phyloP scores from a whole-genome alignment of 2,113 vertebrate genomes.

The Chaetodon auriga region DNA sequence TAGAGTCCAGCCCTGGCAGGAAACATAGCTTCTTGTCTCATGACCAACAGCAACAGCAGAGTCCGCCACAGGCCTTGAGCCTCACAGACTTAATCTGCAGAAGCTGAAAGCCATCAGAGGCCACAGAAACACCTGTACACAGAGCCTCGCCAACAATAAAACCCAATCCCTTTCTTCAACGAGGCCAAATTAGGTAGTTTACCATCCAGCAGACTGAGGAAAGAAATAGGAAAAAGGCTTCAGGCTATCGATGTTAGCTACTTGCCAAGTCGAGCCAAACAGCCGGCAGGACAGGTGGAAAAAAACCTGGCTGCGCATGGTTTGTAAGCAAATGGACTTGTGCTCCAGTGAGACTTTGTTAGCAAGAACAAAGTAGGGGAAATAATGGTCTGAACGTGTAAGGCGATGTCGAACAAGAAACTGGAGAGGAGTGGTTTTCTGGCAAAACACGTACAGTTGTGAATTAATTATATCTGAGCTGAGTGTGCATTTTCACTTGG shows the following conservation, averaged over 20 bases:
- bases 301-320: constrained; percentile 22
- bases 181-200: constrained; percentile 61
- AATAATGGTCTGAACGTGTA: constrained; percentile 43
- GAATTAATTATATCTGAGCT: constrained; percentile 58
- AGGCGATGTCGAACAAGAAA: constrained; percentile 36
- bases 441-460: constrained; percentile 30
- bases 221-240: constrained; percentile 52
- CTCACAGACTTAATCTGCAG: constrained; percentile 56
- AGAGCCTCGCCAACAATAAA: constrained; percentile 34
- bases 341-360: constrained; percentile 53
- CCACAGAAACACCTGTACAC: constrained; percentile 55
- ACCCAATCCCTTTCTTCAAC: constrained; percentile 22
- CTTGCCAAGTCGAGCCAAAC: constrained; percentile 40
- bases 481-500: constrained; percentile 40
- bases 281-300: constrained; percentile 39
- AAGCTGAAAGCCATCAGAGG: constrained; percentile 52
- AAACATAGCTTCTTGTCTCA: constrained; percentile 48
- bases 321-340: constrained; percentile 46
- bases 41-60: constrained; percentile 35
- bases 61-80: constrained; percentile 27
- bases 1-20: constrained; percentile 64
- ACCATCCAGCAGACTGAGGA: constrained; percentile 25
- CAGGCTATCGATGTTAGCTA: constrained; percentile 36
- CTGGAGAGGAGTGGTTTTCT: constrained; percentile 29
- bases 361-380: constrained; percentile 28